Conservation (phyloP, 2,888 invertebrate genomes). For the Platerodrilus igneus region DNA sequence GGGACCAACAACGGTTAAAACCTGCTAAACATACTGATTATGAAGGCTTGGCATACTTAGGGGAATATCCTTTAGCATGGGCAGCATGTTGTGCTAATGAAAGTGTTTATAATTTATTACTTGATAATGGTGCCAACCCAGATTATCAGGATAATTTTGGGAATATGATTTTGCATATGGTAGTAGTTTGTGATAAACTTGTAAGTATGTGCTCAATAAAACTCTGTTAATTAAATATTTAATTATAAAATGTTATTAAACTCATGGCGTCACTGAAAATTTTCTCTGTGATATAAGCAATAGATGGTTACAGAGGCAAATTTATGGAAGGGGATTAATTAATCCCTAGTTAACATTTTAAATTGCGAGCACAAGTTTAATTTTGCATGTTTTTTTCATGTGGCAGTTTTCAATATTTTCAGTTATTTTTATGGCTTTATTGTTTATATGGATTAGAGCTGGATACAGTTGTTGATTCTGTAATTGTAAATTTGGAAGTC, state of each 20-base stretch:
- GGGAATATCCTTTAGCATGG: slow-evolving; percentile 96
- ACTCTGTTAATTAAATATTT: slow-evolving; percentile 1
- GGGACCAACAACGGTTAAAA: slow-evolving; percentile 81
- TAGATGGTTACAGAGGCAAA: too few relatives aligned
- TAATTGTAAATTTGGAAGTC: too few relatives aligned
- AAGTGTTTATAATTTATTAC: slow-evolving; percentile 90
- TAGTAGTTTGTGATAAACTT: slow-evolving; percentile 95
- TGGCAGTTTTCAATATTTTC: too few relatives aligned
- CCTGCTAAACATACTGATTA: slow-evolving; percentile 85
- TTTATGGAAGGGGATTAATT: too few relatives aligned
- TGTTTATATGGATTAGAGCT: too few relatives aligned
- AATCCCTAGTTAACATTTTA: too few relatives aligned
- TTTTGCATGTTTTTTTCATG: too few relatives aligned
- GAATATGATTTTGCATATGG: slow-evolving; percentile 99
- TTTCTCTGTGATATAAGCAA: too few relatives aligned
- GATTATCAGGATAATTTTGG: slow-evolving; percentile 96
- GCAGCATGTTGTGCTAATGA: slow-evolving; percentile 96
- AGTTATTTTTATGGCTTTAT: too few relatives aligned
- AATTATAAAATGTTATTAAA: not conserved
- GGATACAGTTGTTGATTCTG: too few relatives aligned
- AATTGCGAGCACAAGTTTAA: too few relatives aligned
- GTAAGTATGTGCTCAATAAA: slow-evolving; percentile 51
- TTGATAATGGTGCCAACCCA: slow-evolving; percentile 91
- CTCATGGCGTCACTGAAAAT: too few relatives aligned
- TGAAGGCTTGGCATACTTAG: slow-evolving; percentile 94